A percentile compares a stretch with the other conserved stretches of the same genome.
These are phyloP conservation scores for Pseudorasbora parva DNA, from an alignment of 2,113 vertebrate genomes.

Conservation along the genomic window DNA sequence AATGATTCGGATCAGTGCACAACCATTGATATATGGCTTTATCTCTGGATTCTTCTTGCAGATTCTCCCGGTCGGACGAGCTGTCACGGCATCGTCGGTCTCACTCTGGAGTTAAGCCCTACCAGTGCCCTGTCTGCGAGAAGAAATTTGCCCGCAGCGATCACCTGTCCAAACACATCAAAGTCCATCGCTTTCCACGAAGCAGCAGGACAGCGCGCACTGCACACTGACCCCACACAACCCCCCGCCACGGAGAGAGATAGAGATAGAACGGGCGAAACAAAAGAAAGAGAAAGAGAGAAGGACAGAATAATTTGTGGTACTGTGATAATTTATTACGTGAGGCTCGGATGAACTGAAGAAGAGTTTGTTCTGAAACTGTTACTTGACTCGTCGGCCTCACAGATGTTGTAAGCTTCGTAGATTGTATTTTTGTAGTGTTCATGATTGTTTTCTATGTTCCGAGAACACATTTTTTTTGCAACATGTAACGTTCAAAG, in stretches of 20 bases:
- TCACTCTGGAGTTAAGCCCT: conserved; percentile 96
- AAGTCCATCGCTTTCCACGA: conserved; percentile 98
- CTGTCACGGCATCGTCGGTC: conserved; percentile 95
- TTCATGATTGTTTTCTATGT: conserved; percentile 60
- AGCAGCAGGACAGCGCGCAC: conserved; percentile 88
- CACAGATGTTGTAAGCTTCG: conserved; percentile 71
- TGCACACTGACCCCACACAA: conserved; percentile 82
- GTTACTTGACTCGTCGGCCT: conserved; percentile 76
- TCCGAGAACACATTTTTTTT: conserved; percentile 57
- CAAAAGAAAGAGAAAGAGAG: conserved; percentile 11
- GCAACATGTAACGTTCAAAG: conserved; percentile 54
- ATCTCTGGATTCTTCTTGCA: conserved; percentile 64
- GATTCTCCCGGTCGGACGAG: conserved; percentile 96
- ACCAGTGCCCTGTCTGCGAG: conserved; percentile 95
- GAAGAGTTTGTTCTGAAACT: conserved; percentile 65
- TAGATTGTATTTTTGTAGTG: conserved; percentile 65
- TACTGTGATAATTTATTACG: conserved; percentile 91
- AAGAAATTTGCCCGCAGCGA: conserved; percentile 99
- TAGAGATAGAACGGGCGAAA: not conserved
- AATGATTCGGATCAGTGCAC: not conserved
- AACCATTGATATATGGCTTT: conserved; percentile 29
- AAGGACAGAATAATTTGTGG: conserved; percentile 58
- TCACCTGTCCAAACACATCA: conserved; percentile 99
- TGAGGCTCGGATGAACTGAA: conserved; percentile 65
- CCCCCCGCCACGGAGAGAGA: conserved; percentile 28